Base-by-base conservation (phyloP, 2,113 vertebrate species). In the Turnix velox region DNA sequence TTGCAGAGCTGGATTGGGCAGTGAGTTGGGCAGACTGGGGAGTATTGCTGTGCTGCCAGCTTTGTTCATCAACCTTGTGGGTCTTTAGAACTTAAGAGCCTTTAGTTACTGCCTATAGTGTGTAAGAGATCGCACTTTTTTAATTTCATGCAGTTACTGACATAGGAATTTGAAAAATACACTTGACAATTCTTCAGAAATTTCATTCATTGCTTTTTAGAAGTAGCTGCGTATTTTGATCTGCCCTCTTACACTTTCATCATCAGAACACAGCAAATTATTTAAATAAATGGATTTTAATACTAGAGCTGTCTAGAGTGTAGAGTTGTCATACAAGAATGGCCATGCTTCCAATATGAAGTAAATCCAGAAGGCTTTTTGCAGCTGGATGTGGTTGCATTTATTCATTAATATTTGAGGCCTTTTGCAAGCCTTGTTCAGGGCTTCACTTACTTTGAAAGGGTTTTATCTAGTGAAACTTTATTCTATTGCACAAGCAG, bases 221-320 rank as follows among this genome's bases (percentile, higher is more conserved):
- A 33, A 63, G 68, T 27, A 93, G 75, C 67, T 54, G 54, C 48
- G 31, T 40, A 58, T 79, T 90, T 65, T 95, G 75, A 93, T 82
- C 87, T 90, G 66, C 49, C 68, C 28, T 40, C 54, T 57, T 72
- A 31, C 49, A 68, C 59, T 59, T 19, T 78, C 37, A 51, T 89
- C 66, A 77, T 75, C 57, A 92, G 75, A 91, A 59, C 43, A 46
- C 13, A 85, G 71, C 33, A 91, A 85, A 83, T 79, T 7, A 35
- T 73, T 85, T 52, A 42, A 94, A 84, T 42, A 87, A 92, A 89
- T 69, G 14, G n/a, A 86, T 85, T 82, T 87, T 80, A 85, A 62
- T 89, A 58, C 63, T 81, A 33, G 48, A 84, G 84, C 57, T 72
- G 42, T 24, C n/a, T 58, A 82, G 78, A 79, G 18, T 57, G 52